Base-by-base conservation (phyloP, 2,888 invertebrate genomes). In the Caenorhabditis angaria region DNA sequence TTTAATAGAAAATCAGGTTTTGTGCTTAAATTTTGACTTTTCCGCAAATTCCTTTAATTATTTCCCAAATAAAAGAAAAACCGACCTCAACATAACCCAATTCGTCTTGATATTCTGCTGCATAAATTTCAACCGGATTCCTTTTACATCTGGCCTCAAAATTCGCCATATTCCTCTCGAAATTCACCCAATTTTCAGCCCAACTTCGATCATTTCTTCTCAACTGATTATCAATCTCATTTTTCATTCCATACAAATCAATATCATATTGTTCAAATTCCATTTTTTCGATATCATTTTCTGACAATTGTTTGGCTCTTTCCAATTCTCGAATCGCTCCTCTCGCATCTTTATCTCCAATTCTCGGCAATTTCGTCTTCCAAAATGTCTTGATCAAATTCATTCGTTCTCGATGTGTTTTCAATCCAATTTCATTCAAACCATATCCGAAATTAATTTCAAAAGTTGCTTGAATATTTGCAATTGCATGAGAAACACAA, bases 381-480 rank as follows among this genome's bases (percentile, higher is more conserved):
- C 71, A 71, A 8, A 61, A 64, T 2, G 28, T 25, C 0, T 18
- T 10, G 10, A 70, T 18, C 10, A 8, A 14, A 1, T 27, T 25
- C 0, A 55, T 20, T 2, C 50, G 35, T 12, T 54, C 54, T 8
- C 25, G 3, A 8, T 54, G 54, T 3, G 27, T 3, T 27, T 25
- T 25, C 8, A 41, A 18, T 12, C 41, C 41, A 27, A n/a, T 5
- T 54, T 18, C 27, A 18, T 18, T 10, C 24, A 1, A 5, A 29
- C 12, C n/a, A 22, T 53, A 22, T 28, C 67, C 67, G 27, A 57
- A 67, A 35, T 67, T 67, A 10, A 47, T n/a, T 22, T 67, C 67
- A 48, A 67, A 61, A 10, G 67, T 67, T 48, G 67, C 62, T 29
- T 51, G 71, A 53, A 72, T 59, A 48, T 61, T 58, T 0, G 72